Base-by-base conservation (phyloP, 2,113 vertebrate species). In the Harpagus bidentatus region DNA sequence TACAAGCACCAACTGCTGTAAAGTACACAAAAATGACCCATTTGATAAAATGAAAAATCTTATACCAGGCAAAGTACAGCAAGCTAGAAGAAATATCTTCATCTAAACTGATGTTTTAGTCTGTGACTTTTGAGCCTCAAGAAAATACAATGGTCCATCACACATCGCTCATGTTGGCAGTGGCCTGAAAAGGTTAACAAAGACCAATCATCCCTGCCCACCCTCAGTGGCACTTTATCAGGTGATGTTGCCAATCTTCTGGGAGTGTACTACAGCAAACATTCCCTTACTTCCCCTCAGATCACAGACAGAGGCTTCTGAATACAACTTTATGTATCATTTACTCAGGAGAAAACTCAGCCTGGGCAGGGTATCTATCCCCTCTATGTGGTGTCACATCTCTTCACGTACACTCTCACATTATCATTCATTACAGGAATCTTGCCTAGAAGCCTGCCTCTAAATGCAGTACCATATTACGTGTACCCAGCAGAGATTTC, bases 241-340 rank as follows among this genome's bases (percentile, higher is more conserved):
- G 40, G 16, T 43, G 43, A 65, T 28, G 6, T 3, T 61, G 62
- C 31, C 48, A 77, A 1, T 56, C 71, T 76, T 48, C 32, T 91
- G 4, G 1, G 23, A 82, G 43, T 0, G 1, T 9, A 18, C 10
- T 14, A 40, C 40, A 77, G n/a, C 22, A n/a, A 85, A 17, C 0
- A 0, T 13, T 61, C 7, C n/a, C 47, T 13, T 31, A 5, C 43
- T 48, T 52, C 43, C 29, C 7, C 6, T 5, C 29, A 36, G 48
- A 80, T 7, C 45, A 38, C 0, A 70, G n/a, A 62, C 9, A 1
- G 3, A 10, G 16, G 26, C 10, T 38, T 86, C 45, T 29, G 48
- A 77, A 81, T 19, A 40, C 18, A 86, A 48, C 34, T 73, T 73
- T 28, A 43, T 23, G 5, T 16, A n/a, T 31, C 36, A 77, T 56